Percentiles rank a stretch among this genome's conserved stretches.
Conservation (phyloP, 2,797 vertebrate species). For the Anas acuta region DNA sequence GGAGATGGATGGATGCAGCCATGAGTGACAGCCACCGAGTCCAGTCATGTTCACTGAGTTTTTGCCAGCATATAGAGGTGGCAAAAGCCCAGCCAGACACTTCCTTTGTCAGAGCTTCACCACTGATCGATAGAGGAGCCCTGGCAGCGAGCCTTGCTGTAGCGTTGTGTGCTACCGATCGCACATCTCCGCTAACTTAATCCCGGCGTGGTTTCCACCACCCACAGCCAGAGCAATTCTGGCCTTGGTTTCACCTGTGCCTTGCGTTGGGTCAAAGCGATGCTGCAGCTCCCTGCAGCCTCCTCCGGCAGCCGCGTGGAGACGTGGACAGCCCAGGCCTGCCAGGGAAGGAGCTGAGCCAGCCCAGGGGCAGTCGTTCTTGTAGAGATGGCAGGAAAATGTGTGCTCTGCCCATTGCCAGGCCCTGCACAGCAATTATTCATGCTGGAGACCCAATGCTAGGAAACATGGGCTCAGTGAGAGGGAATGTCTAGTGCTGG, state of each 20-base stretch:
- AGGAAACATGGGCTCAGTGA: slow-evolving; percentile 37
- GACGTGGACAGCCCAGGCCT: no score
- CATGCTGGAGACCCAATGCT: slow-evolving; percentile 45
- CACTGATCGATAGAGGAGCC: fast-evolving
- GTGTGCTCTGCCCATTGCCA: slow-evolving; percentile 17
- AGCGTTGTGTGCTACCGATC: fast-evolving
- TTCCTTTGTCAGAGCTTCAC: fast-evolving
- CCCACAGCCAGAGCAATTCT: not conserved
- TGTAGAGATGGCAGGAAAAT: slow-evolving; percentile 29
- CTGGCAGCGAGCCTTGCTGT: not conserved
- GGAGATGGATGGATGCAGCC: not conserved
- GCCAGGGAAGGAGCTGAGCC: fast-evolving
- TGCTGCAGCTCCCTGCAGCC: no score
- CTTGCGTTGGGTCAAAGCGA: no score
- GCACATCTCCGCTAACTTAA: fast-evolving
- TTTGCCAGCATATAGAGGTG: not conserved
- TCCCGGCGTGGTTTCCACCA: not conserved
- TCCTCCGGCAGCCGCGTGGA: not conserved
- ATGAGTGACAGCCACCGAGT: fast-evolving
- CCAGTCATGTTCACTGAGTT: fast-evolving
- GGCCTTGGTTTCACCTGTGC: no score
- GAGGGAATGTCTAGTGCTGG: slow-evolving; percentile 39
- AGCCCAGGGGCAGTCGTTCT: not conserved
- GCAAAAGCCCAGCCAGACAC: not conserved
- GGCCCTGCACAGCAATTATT: slow-evolving; percentile 32